Conservation (phyloP, 2,888 invertebrate genomes). For the Cerceris ruficornis region DNA sequence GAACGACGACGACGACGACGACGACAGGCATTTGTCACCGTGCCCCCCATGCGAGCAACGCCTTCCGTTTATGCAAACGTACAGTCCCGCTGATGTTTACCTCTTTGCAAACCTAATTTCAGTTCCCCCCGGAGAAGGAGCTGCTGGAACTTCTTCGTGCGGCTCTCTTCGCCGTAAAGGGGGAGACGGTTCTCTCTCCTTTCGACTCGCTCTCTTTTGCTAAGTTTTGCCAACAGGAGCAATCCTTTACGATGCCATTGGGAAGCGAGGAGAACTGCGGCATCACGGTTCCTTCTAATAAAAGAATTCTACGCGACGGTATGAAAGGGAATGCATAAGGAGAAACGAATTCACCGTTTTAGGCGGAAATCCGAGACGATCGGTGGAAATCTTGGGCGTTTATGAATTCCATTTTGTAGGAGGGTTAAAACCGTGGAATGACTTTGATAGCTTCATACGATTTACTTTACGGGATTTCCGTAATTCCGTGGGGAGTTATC, state of each 20-base stretch:
- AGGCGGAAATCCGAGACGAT: conserved; percentile 28
- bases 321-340: conserved; percentile 38
- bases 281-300: conserved; percentile 54
- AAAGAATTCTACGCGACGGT: conserved; percentile 60
- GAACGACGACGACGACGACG: conserved; percentile 45
- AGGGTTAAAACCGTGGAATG: neutral
- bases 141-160: conserved; percentile 66
- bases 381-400: conserved; percentile 13
- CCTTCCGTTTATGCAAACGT: conserved; percentile 78
- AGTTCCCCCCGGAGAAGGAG: conserved; percentile 67
- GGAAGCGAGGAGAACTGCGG: conserved; percentile 62
- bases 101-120: conserved; percentile 80
- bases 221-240: conserved; percentile 63
- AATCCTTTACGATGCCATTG: conserved; percentile 69
- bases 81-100: conserved; percentile 77
- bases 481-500: too few relatives aligned
- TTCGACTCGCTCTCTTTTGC: conserved; percentile 49
- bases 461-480: too few relatives aligned
- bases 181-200: conserved; percentile 32
- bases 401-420: conserved; percentile 11
- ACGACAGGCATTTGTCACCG: conserved; percentile 77
- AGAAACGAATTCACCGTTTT: conserved; percentile 26
- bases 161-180: conserved; percentile 52
- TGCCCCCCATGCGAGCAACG: conserved; percentile 72
- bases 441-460: neutral